Conservation (phyloP, 2,888 invertebrate species). For the Eumacrocentrus americanus region DNA sequence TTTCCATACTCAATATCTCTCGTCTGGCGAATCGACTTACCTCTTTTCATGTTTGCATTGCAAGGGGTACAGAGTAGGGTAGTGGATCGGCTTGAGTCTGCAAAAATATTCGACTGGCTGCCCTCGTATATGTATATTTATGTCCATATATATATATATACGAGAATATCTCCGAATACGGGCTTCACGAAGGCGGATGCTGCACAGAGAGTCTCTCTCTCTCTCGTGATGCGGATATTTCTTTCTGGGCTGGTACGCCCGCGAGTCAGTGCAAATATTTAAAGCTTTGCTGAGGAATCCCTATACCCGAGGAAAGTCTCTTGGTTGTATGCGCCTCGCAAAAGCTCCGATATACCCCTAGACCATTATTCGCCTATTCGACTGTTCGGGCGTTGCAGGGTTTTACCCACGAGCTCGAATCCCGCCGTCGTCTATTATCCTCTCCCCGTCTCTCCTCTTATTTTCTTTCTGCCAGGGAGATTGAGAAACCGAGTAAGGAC, state of each 20-base stretch:
- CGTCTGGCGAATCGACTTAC: constrained; percentile 18
- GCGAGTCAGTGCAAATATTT: constrained; percentile 24
- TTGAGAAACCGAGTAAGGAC: neutral
- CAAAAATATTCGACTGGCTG: constrained; percentile 8
- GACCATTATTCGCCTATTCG: constrained; percentile 21
- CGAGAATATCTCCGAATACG: too few species aligned
- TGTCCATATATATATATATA: neutral
- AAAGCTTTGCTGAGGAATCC: constrained; percentile 13
- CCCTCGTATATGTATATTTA: neutral
- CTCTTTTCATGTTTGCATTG: constrained; percentile 23
- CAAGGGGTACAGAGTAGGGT: neutral
- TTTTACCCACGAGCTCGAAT: constrained; percentile 5
- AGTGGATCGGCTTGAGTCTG: neutral
- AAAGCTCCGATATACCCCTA: constrained; percentile 9
- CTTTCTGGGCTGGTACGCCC: neutral
- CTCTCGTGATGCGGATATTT: constrained; percentile 16
- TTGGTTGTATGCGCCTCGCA: neutral
- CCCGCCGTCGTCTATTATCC: constrained; percentile 14
- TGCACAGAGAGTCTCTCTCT: too few species aligned
- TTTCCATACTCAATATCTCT: constrained; percentile 21
- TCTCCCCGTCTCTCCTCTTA: neutral
- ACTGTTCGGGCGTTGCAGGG: constrained; percentile 9
- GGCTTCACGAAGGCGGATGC: too few species aligned
- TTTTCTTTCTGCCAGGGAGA: neutral
- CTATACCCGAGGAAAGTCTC: neutral